These are phyloP conservation scores for Acleris cristana DNA, from an alignment of 2,888 invertebrate genomes.

Conservation along the genomic window DNA sequence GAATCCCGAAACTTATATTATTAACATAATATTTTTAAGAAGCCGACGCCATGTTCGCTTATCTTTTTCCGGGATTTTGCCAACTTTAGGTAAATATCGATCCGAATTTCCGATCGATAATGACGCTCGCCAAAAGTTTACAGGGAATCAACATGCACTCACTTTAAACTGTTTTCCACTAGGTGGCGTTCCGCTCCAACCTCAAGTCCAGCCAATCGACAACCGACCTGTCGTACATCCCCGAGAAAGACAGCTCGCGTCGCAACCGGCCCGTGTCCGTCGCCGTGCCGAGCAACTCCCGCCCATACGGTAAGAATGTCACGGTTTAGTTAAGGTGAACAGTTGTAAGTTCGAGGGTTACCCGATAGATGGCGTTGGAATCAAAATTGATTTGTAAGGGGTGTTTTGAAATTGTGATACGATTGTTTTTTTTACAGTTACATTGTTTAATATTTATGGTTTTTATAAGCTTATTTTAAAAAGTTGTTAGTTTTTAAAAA, in stretches of 20 bases:
- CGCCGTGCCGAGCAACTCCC: constrained; percentile 68
- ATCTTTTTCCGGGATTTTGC: too few species aligned
- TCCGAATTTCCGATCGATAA: too few species aligned
- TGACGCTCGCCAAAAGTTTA: too few species aligned
- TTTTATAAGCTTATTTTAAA: too few species aligned
- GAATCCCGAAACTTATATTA: too few species aligned
- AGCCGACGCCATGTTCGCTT: too few species aligned
- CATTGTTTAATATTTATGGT: neutral
- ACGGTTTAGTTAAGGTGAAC: constrained; percentile 35
- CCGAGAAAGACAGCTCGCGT: constrained; percentile 75
- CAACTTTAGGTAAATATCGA: too few species aligned
- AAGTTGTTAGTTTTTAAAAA: too few species aligned
- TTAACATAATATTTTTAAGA: too few species aligned
- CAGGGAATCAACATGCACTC: too few species aligned
- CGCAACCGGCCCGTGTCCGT: constrained; percentile 73
- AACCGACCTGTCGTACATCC: constrained; percentile 90
- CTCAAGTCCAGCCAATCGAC: constrained; percentile 94
- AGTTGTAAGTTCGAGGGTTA: constrained; percentile 6
- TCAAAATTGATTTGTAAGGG: neutral
- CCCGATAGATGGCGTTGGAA: constrained; percentile 1
- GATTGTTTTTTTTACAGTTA: neutral
- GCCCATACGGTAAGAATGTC: constrained; percentile 65
- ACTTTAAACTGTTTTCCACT: constrained; percentile 17
- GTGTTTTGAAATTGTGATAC: neutral
- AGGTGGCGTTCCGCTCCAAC: constrained; percentile 85